These are phyloP conservation scores for Bombus terrestris DNA, from an alignment of 1,140 invertebrate species.

Conservation along the genomic window DNA sequence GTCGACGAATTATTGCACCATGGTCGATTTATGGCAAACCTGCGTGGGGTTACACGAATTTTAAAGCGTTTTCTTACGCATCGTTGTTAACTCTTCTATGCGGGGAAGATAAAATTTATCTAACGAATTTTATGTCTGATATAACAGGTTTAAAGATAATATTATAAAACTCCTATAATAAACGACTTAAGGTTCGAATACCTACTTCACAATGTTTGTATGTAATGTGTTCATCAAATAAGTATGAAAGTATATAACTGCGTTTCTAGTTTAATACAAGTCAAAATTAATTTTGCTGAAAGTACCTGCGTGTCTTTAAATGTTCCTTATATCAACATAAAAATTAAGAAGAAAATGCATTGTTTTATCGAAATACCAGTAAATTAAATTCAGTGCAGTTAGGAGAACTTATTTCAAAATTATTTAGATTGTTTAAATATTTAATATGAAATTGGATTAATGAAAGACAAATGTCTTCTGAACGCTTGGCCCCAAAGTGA, in stretches of 20 bases:
- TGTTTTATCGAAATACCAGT: neutral
- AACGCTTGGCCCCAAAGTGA: neutral
- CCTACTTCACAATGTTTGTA: too few species aligned
- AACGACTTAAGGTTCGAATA: too few species aligned
- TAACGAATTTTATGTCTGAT: neutral
- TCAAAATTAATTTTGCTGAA: too few species aligned
- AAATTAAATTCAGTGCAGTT: neutral
- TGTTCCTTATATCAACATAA: neutral
- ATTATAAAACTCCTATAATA: too few species aligned
- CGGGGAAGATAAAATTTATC: neutral
- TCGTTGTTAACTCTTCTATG: too few species aligned
- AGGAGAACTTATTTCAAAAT: neutral
- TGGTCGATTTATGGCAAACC: neutral
- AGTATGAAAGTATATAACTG: too few species aligned
- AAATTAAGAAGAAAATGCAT: neutral
- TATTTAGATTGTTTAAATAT: slow-evolving; percentile 10
- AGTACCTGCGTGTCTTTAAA: neutral
- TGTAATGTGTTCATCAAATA: too few species aligned
- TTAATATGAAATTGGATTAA: slow-evolving; percentile 15
- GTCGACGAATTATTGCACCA: neutral
- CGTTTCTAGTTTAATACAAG: too few species aligned
- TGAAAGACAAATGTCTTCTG: slow-evolving; percentile 26
- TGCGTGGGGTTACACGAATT: neutral
- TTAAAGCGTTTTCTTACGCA: neutral
- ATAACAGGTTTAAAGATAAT: neutral